Conservation (phyloP, 2,113 vertebrate genomes). For the Sebastes fasciatus region DNA sequence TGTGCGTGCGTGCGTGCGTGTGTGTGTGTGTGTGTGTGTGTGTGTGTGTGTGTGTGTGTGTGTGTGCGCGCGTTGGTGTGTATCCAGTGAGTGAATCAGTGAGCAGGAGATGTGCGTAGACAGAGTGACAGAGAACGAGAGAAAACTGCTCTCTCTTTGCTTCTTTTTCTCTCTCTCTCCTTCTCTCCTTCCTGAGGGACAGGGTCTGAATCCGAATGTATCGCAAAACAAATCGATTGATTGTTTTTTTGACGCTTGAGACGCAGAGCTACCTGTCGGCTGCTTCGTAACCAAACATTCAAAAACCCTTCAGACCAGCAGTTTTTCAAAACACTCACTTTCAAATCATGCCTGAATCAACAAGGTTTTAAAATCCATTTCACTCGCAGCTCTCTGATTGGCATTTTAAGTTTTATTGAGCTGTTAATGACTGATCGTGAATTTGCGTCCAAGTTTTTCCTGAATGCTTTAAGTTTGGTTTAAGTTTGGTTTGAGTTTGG, state of each 20-base stretch:
- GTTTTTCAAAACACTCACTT: slow-evolving; percentile 29
- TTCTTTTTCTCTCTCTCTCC: slow-evolving; percentile 69
- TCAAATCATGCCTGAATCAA: slow-evolving; percentile 51
- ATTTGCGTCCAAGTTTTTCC: not conserved
- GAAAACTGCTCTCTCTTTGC: slow-evolving; percentile 44
- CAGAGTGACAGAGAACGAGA: slow-evolving; percentile 59
- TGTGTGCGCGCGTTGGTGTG: slow-evolving; percentile 19
- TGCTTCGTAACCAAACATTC: slow-evolving; percentile 67
- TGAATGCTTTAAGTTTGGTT: not conserved
- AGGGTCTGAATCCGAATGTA: slow-evolving; percentile 82
- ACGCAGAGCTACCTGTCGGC: slow-evolving; percentile 60
- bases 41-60: slow-evolving; percentile 37
- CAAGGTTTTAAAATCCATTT: slow-evolving; percentile 42
- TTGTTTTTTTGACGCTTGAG: slow-evolving; percentile 64
- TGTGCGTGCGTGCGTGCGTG: slow-evolving; percentile 37
- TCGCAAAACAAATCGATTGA: slow-evolving; percentile 65
- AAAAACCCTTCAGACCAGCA: slow-evolving; percentile 42
- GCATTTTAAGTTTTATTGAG: slow-evolving; percentile 21
- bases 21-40: slow-evolving; percentile 34
- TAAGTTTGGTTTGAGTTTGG: not conserved
- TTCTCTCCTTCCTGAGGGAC: slow-evolving; percentile 70
- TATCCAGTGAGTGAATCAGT: slow-evolving; percentile 47
- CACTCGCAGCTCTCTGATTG: not conserved
- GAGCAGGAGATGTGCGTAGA: slow-evolving; percentile 52
- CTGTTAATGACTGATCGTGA: not conserved